phyloP scores from a whole-genome alignment of 2,113 vertebrate species.

The Lepisosteus oculatus region DNA sequence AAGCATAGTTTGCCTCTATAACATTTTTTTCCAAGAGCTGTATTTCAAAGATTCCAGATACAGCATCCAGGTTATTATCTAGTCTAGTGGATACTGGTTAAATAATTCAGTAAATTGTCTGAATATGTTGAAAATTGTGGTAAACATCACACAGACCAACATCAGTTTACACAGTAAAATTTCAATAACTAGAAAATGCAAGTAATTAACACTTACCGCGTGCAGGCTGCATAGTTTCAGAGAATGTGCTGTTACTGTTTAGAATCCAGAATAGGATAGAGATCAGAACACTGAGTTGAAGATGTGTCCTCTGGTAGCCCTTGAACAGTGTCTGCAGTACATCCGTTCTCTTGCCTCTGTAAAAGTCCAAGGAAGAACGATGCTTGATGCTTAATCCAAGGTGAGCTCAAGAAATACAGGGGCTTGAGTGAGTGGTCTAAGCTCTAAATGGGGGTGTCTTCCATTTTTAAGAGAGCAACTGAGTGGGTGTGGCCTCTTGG shows the following conservation, averaged over 20 bases:
- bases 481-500: slow-evolving; percentile 70
- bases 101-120: no score
- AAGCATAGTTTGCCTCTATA: no score
- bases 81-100: no score
- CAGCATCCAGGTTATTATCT: no score
- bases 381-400: slow-evolving; percentile 11
- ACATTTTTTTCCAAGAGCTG: no score
- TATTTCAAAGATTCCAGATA: no score
- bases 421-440: slow-evolving; percentile 42
- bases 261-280: background rate
- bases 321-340: background rate
- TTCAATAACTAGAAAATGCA: background rate
- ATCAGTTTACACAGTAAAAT: background rate
- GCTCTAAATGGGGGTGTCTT: slow-evolving; percentile 43
- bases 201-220: slow-evolving; percentile 36
- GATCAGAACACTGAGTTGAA: no score
- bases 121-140: no score
- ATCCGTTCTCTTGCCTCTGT: background rate
- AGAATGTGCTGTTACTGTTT: background rate
- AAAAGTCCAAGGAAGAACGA: slow-evolving; percentile 41
- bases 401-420: slow-evolving; percentile 23
- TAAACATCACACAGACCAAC: no score
- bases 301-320: no score
- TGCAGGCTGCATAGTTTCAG: slow-evolving; percentile 53
- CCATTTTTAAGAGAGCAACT: slow-evolving; percentile 70